Base-by-base conservation (phyloP, 2,113 vertebrate genomes). In the Chrysochloris asiatica region DNA sequence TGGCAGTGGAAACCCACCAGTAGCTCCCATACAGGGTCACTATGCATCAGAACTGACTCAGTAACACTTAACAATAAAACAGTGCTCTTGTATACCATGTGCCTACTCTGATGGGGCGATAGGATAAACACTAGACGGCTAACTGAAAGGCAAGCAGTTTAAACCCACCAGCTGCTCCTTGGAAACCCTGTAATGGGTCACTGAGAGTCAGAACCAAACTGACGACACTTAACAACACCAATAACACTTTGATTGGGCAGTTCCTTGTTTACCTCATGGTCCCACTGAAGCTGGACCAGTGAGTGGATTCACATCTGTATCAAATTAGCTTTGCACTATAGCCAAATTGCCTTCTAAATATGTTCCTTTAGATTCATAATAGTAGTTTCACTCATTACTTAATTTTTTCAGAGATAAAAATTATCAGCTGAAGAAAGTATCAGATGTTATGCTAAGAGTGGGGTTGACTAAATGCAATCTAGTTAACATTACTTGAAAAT, bases 401-500 rank as follows among this genome's bases (percentile, higher is more conserved):
- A 89, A 47, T 22, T 50, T 89, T 89, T 54, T 77, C 59, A 84
- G 21, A 54, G 12, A 73, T 45, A 36, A 87, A 95, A 92, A 87
- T 61, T 69, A 72, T 69, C n/a, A 91, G 28, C 47, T 41, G 30
- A 83, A 83, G 12, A 75, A 90, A 75, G 81, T 92, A 30, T 93
- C 81, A 90, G 73, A 83, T 50, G 36, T 84, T 86, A 50, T 88
- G 17, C 41, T 91, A 77, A 92, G 10, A 85, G 30, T 47, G 21
- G 48, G 8, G 19, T 50, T 87, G 30, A 76, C 36, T 82, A 81
- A 89, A 9, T 79, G 21, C 10, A 80, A 52, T 54, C 50, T 59
- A 88, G 45, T 89, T 94, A 91, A 75, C 19, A 73, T 88, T 56
- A 59, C 45, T 59, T 75, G 45, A 88, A 92, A 94, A 79, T 87